phyloP scores from a whole-genome alignment of 1,140 invertebrate genomes.

The Zaprionus tsacasi region DNA sequence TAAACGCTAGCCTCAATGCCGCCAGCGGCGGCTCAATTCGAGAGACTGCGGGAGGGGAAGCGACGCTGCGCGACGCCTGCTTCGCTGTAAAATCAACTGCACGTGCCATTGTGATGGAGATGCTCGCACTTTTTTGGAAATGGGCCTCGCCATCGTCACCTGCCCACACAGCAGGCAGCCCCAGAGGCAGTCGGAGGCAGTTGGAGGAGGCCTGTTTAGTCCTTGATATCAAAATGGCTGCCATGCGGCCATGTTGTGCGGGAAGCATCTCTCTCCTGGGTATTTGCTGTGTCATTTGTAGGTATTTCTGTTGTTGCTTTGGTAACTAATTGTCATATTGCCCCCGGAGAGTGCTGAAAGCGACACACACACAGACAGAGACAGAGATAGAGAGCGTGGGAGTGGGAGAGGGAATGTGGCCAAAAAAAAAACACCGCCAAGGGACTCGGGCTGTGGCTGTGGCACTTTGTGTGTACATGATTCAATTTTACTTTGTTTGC shows the following conservation, averaged over 20 bases:
- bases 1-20: conserved; percentile 55
- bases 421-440: conserved; percentile 1
- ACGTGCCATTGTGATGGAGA: conserved; percentile 52
- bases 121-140: conserved; percentile 11
- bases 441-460: conserved; percentile 20
- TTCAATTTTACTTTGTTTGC: conserved; percentile 68
- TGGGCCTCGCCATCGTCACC: conserved; percentile 22
- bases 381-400: background rate
- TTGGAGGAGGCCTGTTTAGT: conserved; percentile 44
- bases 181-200: background rate
- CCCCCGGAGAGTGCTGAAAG: conserved; percentile 63
- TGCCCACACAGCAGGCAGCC: conserved; percentile 30
- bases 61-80: background rate
- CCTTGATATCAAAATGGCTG: conserved; percentile 78
- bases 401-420: background rate
- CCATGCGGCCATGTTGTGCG: conserved; percentile 77
- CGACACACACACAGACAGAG: conserved; percentile 39
- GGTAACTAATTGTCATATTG: conserved; percentile 82
- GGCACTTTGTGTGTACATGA: conserved; percentile 61
- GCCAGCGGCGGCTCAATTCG: background rate
- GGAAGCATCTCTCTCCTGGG: conserved; percentile 49
- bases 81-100: conserved; percentile 51
- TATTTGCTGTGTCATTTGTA: conserved; percentile 79
- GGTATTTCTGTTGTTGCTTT: conserved; percentile 82
- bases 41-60: no score